phyloP scores from a whole-genome alignment of 64 coral and sea anemone species.

The Catalaphyllia jardinei region DNA sequence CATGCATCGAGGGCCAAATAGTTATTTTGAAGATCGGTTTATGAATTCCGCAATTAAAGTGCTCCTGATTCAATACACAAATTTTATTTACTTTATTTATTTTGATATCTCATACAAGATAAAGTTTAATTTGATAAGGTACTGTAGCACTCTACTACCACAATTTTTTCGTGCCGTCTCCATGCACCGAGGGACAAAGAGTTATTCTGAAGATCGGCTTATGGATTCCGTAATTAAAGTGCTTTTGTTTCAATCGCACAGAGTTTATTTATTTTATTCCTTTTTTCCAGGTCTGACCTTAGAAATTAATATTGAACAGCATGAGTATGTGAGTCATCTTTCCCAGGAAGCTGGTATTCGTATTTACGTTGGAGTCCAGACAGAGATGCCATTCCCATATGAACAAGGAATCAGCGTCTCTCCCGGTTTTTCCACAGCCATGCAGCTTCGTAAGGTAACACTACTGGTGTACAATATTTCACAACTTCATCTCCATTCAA shows the following conservation, averaged over 20 bases:
- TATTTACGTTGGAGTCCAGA: slow-evolving; percentile 37
- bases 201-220: neutral
- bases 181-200: too few relatives aligned
- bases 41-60: neutral
- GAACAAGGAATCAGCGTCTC: slow-evolving; percentile 37
- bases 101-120: too few relatives aligned
- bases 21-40: neutral
- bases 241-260: too few relatives aligned
- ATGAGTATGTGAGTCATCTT: slow-evolving; percentile 37
- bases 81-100: neutral
- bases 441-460: slow-evolving; percentile 41
- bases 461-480: neutral
- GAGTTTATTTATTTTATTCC: neutral
- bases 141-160: too few relatives aligned
- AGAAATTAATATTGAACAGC: slow-evolving; percentile 44
- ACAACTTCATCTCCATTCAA: neutral
- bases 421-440: slow-evolving; percentile 41
- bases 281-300: slow-evolving; percentile 24
- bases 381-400: slow-evolving; percentile 46
- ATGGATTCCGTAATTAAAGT: neutral
- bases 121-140: too few relatives aligned
- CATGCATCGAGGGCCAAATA: too few relatives aligned
- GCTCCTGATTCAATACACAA: too few relatives aligned
- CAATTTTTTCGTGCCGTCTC: too few relatives aligned
- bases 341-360: slow-evolving; percentile 37